Base-by-base conservation (phyloP, 2,888 invertebrate species). In the Agrotis puta region DNA sequence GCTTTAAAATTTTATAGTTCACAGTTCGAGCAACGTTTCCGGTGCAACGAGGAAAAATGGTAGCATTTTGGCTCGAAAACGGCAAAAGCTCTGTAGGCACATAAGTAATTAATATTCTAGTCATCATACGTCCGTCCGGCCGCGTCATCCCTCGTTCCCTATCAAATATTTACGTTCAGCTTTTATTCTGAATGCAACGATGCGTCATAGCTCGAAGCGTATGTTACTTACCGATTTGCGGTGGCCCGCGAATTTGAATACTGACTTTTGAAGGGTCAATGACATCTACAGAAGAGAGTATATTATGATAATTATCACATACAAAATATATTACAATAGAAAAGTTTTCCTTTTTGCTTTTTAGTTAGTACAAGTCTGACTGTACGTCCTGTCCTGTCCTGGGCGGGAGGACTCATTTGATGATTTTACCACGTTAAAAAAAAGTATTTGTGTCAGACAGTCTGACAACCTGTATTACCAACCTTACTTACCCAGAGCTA, bases 71-170 rank as follows among this genome's bases (percentile, higher is more conserved):
- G 70, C 69, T 63, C 70, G 61, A 58, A 79, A 68, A 62, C 51
- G 62, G 71, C 72, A 71, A 82, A 87, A 86, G 83, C 78, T 82
- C 72, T 79, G 77, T 68, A 68, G 82, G 61, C 79, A 67, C 82
- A 76, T 74, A 74, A 80, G 84, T 88, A 88, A 92, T 92, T 91
- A 92, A 91, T 92, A 92, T 92, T 92, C 91, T 86, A 89, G 87
- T 85, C 87, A 81, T 78, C 85, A 82, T 79, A 77, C 88, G 86
- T 88, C 84, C 89, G 87, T 88, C 87, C 88, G 87, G 84, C 63
- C 70, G 74, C 85, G 84, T 86, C 87, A 85, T 85, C 83, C 79
- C 81, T 79, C 74, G 64, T 65, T 71, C 69, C 54, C 74, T 64
- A 86, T 82, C 82, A 89, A 91, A 90, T 89, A 90, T 90, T 90